Percentiles rank a stretch among this genome's conserved stretches.
Evolutionary conservation across 2,113 vertebrate species (phyloP).

Genomic region (Elachura formosa): DNA sequence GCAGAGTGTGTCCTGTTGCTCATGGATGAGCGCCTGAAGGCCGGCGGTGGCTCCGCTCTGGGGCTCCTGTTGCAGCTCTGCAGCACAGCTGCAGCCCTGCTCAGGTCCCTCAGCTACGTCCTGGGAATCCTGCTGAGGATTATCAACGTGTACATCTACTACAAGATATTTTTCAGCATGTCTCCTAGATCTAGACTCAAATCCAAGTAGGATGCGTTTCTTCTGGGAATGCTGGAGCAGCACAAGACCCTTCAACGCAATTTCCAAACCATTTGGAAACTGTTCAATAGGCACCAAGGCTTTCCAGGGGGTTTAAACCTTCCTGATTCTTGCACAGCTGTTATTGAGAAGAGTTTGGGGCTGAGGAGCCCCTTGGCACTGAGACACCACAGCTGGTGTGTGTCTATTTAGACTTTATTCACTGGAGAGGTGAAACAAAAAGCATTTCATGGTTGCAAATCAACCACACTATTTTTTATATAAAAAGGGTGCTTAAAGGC

Average conservation of each 20-base stretch:
- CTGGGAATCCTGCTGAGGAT: conserved; percentile 69
- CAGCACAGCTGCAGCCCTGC: background rate
- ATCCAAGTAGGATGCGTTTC: background rate
- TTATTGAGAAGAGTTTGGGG: background rate
- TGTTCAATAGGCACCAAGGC: background rate
- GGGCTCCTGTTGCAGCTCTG: background rate
- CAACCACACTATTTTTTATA: background rate
- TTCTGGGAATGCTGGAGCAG: background rate
- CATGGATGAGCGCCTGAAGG: background rate
- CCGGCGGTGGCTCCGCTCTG: background rate
- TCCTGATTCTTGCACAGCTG: background rate
- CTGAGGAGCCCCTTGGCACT: background rate
- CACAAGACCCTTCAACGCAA: rapidly evolving
- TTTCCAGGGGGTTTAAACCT: background rate
- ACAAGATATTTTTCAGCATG: conserved; percentile 63
- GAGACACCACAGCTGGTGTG: background rate
- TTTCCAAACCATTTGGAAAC: background rate
- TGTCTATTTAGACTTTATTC: background rate
- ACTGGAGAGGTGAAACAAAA: background rate
- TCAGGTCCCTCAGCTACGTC: conserved; percentile 45
- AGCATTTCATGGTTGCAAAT: background rate
- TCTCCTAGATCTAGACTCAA: background rate
- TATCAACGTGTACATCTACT: conserved; percentile 72
- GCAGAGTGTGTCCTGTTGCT: conserved; percentile 55
- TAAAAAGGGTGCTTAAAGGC: background rate